Evolutionary conservation across 2,888 invertebrate genomes (phyloP).

Genomic region (Adelphocoris suturalis): DNA sequence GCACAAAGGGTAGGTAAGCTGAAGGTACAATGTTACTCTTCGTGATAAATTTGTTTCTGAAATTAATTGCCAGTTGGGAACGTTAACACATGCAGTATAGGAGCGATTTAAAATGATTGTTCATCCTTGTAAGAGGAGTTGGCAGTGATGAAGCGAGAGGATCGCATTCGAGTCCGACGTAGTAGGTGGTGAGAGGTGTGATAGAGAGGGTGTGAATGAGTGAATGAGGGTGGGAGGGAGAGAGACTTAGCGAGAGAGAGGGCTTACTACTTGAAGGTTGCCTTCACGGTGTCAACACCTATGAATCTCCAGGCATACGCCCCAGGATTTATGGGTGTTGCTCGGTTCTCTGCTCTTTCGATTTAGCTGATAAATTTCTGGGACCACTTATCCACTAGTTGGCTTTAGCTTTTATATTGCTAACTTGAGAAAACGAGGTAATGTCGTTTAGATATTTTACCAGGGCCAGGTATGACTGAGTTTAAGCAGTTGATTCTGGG

Average conservation of each 20-base stretch:
- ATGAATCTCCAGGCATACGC: neutral
- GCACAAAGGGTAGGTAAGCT: no score
- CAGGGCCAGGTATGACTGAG: no score
- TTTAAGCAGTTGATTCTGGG: no score
- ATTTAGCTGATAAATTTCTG: neutral
- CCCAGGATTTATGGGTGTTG: neutral
- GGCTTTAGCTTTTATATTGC: neutral
- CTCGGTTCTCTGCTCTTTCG: neutral
- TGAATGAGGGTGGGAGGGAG: no score
- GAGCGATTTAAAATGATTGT: neutral
- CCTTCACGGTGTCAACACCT: neutral
- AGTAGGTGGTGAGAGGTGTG: neutral
- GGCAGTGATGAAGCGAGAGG: conserved; percentile 6
- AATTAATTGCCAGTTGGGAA: neutral
- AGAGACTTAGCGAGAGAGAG: neutral
- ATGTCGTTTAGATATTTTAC: no score
- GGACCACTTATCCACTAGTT: neutral
- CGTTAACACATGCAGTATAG: neutral
- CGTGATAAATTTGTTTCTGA: neutral
- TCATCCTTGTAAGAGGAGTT: neutral
- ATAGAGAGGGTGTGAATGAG: no score
- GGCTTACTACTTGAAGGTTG: neutral
- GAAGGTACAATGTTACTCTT: neutral
- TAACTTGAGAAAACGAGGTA: neutral
- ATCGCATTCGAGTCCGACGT: neutral